These are phyloP conservation scores for Craterocephalus amniculus DNA, from an alignment of 2,797 vertebrate species.

Conservation along the genomic window DNA sequence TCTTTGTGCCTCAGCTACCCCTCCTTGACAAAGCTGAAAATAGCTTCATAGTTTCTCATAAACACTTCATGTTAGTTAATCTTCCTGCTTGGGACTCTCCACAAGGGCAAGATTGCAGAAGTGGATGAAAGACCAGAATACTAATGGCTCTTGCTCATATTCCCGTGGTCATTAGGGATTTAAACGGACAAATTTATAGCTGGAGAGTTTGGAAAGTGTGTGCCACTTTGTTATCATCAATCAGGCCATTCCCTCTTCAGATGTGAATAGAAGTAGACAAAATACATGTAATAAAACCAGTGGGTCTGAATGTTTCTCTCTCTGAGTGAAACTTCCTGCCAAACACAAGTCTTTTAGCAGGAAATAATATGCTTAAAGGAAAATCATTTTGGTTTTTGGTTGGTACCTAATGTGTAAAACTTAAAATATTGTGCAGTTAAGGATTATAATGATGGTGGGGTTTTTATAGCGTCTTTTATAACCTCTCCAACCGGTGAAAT, in stretches of 20 bases:
- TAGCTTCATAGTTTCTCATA: constrained; percentile 64
- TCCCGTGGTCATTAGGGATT: constrained; percentile 41
- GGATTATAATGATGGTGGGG: background rate
- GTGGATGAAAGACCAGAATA: constrained; percentile 52
- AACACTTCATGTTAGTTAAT: constrained; percentile 63
- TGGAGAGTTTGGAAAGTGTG: constrained; percentile 26
- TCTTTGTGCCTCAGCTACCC: constrained; percentile 23
- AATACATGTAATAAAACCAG: constrained; percentile 3
- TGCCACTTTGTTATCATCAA: constrained; percentile 32
- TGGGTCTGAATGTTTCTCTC: background rate
- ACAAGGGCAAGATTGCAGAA: constrained; percentile 54
- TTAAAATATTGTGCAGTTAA: background rate
- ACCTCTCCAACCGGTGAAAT: background rate
- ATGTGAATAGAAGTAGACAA: constrained; percentile 33
- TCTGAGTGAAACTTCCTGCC: background rate
- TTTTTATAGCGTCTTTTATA: background rate
- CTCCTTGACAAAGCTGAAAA: constrained; percentile 60
- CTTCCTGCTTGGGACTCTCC: constrained; percentile 31
- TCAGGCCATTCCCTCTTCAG: constrained; percentile 28
- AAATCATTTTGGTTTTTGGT: background rate
- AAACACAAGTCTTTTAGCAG: background rate
- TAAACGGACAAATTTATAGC: constrained; percentile 45
- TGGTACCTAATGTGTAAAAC: background rate
- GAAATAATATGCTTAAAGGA: background rate
- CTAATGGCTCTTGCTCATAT: constrained; percentile 50